Base-by-base conservation (phyloP, 2,797 vertebrate genomes). In the Alosa sapidissima region DNA sequence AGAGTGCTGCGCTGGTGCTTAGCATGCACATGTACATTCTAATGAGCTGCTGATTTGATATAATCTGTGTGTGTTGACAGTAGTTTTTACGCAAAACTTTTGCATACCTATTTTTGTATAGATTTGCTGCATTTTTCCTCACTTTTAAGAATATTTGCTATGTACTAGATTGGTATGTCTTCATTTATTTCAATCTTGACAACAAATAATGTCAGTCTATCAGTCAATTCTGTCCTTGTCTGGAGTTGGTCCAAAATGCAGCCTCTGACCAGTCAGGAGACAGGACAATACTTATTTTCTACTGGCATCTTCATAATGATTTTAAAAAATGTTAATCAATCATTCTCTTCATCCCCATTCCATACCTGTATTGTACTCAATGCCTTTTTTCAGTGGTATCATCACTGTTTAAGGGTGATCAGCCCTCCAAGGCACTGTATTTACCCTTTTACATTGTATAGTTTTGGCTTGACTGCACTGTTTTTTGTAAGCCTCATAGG, bases 21-120 rank as follows among this genome's bases (percentile, higher is more conserved):
- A 88, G 78, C 58, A 87, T 51, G 84, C 86, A 11, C 85, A 85
- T 65, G 81, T 33, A 55, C 78, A 72, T 55, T 36, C 41, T 75
- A 83, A 84, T 87, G 83, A 68, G 62, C 62, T 36, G 24, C 62
- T 68, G 62, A 13, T 68, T 9, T 68, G 60, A 58, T 0, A 28
- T 68, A 8, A 8, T 68, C 62, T 68, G 2, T 8, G 5, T 75
- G 14, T 6, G 14, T 33, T 41, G 72, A 41, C 72, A 78, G 36
- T 78, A 5, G 19, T 47, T 78, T 78, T 21, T 41, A 78, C 16
- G 21, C 45, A 45, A 45, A 78, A 13, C 16, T 8, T 78, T 78
- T 47, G 1, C 5, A 19, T 28, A 45, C 14, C 1, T 78, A 21
- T 11, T 19, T 21, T 7, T 45, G 19, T 78, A 14, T 78, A 4